phyloP scores from a whole-genome alignment of 2,797 vertebrate genomes.

The Poeciliopsis paucimaculata region DNA sequence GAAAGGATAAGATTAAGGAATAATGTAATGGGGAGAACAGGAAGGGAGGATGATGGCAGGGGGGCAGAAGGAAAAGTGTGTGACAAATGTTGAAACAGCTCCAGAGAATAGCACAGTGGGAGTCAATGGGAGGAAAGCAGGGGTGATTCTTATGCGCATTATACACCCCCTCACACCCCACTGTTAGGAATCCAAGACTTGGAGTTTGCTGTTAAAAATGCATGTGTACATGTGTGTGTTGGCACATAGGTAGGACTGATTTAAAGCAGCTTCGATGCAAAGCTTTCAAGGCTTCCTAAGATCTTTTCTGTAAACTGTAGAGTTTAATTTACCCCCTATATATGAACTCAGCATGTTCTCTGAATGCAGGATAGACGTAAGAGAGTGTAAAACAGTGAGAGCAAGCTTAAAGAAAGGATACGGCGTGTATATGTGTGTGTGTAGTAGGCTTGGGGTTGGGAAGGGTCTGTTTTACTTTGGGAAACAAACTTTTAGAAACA shows the following conservation, averaged over 20 bases:
- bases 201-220: conserved; percentile 37
- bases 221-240: conserved; percentile 28
- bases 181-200: conserved; percentile 65
- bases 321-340: conserved; percentile 76
- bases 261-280: conserved; percentile 44
- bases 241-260: conserved; percentile 27
- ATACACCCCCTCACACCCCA: conserved; percentile 72
- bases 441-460: not conserved
- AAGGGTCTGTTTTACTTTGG: conserved; percentile 40
- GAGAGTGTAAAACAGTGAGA: conserved; percentile 27
- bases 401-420: conserved; percentile 36
- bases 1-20: conserved; percentile 67
- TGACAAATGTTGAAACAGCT: conserved; percentile 71
- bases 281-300: conserved; percentile 33
- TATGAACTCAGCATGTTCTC: conserved; percentile 55
- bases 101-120: conserved; percentile 72
- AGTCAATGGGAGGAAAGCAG: conserved; percentile 52
- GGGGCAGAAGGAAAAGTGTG: conserved; percentile 64
- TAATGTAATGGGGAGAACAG: conserved; percentile 64
- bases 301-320: conserved; percentile 57
- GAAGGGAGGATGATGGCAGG: conserved; percentile 55
- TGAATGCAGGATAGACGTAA: conserved; percentile 42
- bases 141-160: conserved; percentile 76
- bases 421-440: conserved; percentile 4
- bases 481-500: conserved; percentile 54